phyloP scores from a whole-genome alignment of 2,797 vertebrate genomes.

The Gorsachius magnificus region DNA sequence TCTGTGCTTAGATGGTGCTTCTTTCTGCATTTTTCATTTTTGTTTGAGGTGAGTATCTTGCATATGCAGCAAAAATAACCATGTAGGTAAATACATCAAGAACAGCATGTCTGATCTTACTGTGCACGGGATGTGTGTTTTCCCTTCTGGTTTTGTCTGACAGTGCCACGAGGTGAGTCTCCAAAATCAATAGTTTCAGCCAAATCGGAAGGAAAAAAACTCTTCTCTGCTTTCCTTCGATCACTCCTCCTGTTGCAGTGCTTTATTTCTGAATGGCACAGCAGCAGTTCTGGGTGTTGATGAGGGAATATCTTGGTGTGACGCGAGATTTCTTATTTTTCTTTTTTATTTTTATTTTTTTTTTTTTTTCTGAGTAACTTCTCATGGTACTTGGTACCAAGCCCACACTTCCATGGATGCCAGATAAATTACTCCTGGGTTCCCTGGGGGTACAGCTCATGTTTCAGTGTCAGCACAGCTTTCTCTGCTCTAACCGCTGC shows the following conservation, averaged over 20 bases:
- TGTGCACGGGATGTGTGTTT: background rate
- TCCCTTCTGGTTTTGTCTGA: background rate
- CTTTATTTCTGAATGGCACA: background rate
- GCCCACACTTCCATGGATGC: background rate
- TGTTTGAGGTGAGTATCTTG: background rate
- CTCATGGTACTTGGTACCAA: background rate
- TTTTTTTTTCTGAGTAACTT: background rate
- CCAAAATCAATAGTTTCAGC: background rate
- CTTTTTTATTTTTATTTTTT: too few species aligned
- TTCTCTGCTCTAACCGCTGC: background rate
- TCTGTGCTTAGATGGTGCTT: background rate
- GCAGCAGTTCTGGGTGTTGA: background rate
- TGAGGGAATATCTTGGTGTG: background rate
- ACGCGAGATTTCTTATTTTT: background rate
- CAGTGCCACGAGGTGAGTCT: background rate
- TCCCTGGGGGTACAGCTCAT: background rate
- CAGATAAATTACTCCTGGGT: background rate
- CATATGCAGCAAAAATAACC: background rate
- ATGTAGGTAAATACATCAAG: background rate
- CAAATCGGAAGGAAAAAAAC: background rate
- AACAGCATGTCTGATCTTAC: background rate
- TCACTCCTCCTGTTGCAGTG: background rate
- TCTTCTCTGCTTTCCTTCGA: background rate
- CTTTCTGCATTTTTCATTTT: background rate
- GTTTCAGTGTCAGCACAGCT: background rate